phyloP scores from a whole-genome alignment of 2,797 vertebrate genomes.

The Sternarchorhynchus goeldii region DNA sequence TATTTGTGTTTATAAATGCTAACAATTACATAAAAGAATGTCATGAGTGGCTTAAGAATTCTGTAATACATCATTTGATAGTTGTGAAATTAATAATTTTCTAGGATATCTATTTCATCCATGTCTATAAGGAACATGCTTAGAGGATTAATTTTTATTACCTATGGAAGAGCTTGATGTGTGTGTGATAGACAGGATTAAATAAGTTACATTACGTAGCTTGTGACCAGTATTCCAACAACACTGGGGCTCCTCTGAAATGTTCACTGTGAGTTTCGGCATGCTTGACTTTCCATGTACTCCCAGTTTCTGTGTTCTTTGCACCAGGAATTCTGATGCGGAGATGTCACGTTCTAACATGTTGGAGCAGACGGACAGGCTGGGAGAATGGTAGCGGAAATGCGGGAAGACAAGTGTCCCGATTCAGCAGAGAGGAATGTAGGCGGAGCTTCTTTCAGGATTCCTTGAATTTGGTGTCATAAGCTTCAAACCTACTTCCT shows the following conservation, averaged over 20 bases:
- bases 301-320: constrained; percentile 1
- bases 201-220: too few species aligned
- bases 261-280: constrained; percentile 38
- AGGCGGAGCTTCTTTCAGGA: constrained; percentile 60
- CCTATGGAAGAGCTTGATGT: too few species aligned
- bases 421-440: constrained; percentile 33
- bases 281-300: too few species aligned
- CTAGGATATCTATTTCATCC: too few species aligned
- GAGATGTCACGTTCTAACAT: constrained; percentile 31
- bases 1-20: too few species aligned
- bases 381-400: constrained; percentile 30
- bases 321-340: background rate
- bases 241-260: background rate
- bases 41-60: too few species aligned
- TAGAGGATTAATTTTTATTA: too few species aligned
- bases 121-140: too few species aligned
- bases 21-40: too few species aligned
- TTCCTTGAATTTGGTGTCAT: constrained; percentile 64
- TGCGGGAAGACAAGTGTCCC: constrained; percentile 37
- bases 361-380: constrained; percentile 36
- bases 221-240: too few species aligned
- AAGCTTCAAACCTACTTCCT: constrained; percentile 57
- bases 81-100: background rate
- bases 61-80: background rate
- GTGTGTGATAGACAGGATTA: too few species aligned